Evolutionary conservation across 2,888 invertebrate genomes (phyloP).

Genomic region (Ashinkailepas kermadecensis): DNA sequence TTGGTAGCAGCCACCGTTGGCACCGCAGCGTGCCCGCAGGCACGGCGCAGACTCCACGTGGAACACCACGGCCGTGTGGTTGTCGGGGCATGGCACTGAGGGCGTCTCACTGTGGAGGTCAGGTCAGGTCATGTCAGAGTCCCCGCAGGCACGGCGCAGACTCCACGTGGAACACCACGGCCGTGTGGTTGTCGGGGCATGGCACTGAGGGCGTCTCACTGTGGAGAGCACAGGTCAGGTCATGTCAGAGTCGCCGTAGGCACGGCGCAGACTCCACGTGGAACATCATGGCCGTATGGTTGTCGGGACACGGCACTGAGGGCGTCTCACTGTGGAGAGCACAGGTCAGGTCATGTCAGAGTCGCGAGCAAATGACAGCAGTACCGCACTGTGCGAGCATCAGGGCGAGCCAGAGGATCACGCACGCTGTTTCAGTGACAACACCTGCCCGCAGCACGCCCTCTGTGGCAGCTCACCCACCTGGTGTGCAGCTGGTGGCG

Average conservation of each 20-base stretch:
- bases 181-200: constrained; percentile 34
- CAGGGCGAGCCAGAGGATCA: no score
- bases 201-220: constrained; percentile 28
- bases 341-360: constrained; percentile 41
- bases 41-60: constrained; percentile 68
- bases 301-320: constrained; percentile 27
- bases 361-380: constrained; percentile 42
- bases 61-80: constrained; percentile 50
- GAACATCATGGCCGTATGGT: constrained; percentile 50
- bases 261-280: constrained; percentile 68
- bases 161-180: constrained; percentile 58
- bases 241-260: constrained; percentile 58
- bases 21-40: constrained; percentile 59
- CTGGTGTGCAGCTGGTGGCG: constrained; percentile 15
- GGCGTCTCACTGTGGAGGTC: constrained; percentile 26
- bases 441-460: no score
- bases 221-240: not conserved
- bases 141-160: constrained; percentile 69
- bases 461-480: not conserved
- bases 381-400: no score
- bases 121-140: constrained; percentile 42
- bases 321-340: constrained; percentile 25
- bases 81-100: constrained; percentile 27
- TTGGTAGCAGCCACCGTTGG: constrained; percentile 54
- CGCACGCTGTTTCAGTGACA: no score